Evolutionary conservation across 1,140 invertebrate species (phyloP).

Genomic region (Steinernema feltiae): DNA sequence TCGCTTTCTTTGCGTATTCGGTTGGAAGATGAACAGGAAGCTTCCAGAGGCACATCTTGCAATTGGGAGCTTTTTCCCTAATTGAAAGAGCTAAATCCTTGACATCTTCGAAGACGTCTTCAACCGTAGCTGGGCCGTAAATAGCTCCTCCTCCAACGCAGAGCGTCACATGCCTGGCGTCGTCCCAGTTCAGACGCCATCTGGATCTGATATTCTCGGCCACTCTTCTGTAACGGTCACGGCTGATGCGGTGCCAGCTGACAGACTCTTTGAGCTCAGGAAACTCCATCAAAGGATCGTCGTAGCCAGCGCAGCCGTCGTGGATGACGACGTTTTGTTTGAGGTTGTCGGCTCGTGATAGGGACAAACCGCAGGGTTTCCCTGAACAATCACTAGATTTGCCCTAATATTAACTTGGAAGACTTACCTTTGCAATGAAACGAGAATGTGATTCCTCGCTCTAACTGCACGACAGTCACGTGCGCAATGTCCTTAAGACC

Average conservation of each 20-base stretch:
- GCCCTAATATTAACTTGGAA: neutral
- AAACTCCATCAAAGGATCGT: neutral
- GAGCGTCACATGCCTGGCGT: neutral
- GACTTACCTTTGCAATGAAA: neutral
- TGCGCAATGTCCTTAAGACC: too few relatives aligned
- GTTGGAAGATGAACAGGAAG: too few relatives aligned
- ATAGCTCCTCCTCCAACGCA: too few relatives aligned
- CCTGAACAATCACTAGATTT: neutral
- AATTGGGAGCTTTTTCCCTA: too few relatives aligned
- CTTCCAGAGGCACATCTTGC: too few relatives aligned
- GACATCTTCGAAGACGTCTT: too few relatives aligned
- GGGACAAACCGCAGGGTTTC: neutral
- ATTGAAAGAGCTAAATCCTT: too few relatives aligned
- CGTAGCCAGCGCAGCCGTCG: neutral
- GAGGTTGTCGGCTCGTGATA: neutral
- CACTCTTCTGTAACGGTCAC: too few relatives aligned
- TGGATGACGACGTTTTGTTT: neutral
- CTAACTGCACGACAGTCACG: neutral
- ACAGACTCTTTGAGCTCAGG: neutral
- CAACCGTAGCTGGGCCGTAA: too few relatives aligned
- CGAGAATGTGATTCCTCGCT: too few relatives aligned
- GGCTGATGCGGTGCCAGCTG: neutral
- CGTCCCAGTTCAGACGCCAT: neutral
- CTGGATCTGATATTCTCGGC: neutral
- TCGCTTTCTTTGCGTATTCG: too few relatives aligned